phyloP scores from a whole-genome alignment of 2,113 vertebrate genomes.

The Xiphias gladius region DNA sequence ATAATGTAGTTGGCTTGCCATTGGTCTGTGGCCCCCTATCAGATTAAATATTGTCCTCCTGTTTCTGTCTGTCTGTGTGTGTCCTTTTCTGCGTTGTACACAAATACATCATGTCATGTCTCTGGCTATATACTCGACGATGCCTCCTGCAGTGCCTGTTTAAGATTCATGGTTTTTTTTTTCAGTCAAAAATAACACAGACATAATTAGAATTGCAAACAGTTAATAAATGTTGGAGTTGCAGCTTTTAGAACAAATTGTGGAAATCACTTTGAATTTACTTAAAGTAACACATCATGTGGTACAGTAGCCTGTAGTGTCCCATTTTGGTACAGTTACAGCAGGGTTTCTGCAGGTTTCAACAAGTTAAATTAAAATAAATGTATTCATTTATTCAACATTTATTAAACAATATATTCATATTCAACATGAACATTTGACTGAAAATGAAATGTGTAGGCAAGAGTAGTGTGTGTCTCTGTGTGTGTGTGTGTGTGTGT shows the following conservation, averaged over 20 bases:
- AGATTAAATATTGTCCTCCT: constrained; percentile 25
- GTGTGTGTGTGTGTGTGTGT: too few relatives aligned
- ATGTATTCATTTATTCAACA: too few relatives aligned
- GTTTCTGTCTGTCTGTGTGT: constrained; percentile 23
- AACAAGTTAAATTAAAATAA: too few relatives aligned
- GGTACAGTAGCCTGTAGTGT: neutral
- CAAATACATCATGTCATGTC: constrained; percentile 14
- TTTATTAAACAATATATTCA: too few relatives aligned
- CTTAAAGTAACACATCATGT: constrained; percentile 3
- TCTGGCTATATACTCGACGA: neutral
- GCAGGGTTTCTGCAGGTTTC: too few relatives aligned
- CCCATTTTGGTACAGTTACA: constrained; percentile 5
- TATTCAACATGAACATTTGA: too few relatives aligned
- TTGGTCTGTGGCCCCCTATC: constrained; percentile 6
- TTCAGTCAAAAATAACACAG: constrained; percentile 14
- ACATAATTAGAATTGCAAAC: constrained; percentile 40
- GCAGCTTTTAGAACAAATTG: constrained; percentile 18
- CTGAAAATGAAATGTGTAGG: too few relatives aligned
- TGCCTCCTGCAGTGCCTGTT: constrained; percentile 21
- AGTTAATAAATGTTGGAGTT: neutral
- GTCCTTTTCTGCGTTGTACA: constrained; percentile 17
- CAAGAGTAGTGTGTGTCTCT: too few relatives aligned
- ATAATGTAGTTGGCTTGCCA: constrained; percentile 2
- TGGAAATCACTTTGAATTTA: constrained; percentile 20
- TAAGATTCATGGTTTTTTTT: constrained; percentile 41